These are phyloP conservation scores for Perca fluviatilis DNA, from an alignment of 2,113 vertebrate species.

Conservation along the genomic window DNA sequence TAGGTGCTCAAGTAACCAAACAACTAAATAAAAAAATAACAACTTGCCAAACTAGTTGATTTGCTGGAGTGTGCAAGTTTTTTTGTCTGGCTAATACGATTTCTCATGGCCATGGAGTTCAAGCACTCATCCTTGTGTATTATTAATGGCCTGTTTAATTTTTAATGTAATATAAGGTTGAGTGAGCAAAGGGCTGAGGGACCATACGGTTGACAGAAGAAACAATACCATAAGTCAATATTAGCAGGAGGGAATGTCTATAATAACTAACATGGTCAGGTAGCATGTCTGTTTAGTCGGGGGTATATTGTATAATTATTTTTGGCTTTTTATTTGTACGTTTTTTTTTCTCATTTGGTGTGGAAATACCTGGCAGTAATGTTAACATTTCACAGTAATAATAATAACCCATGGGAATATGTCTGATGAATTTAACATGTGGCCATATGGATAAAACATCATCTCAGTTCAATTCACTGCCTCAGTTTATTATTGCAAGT, in stretches of 20 bases:
- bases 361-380: slow-evolving; percentile 30
- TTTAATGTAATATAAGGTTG: slow-evolving; percentile 56
- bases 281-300: not conserved
- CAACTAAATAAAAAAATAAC: not conserved
- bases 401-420: slow-evolving; percentile 41
- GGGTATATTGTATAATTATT: not conserved
- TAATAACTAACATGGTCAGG: slow-evolving; percentile 10
- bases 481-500: slow-evolving; percentile 55
- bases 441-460: slow-evolving; percentile 57
- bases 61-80: not conserved
- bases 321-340: not conserved
- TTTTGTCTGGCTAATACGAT: not conserved
- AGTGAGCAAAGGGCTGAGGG: slow-evolving; percentile 38
- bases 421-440: slow-evolving; percentile 54
- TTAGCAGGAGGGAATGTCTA: slow-evolving; percentile 8
- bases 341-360: slow-evolving; percentile 9
- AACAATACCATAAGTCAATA: slow-evolving; percentile 30
- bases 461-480: slow-evolving; percentile 38
- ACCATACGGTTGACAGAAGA: not conserved
- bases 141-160: slow-evolving; percentile 65
- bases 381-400: slow-evolving; percentile 34
- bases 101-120: slow-evolving; percentile 25
- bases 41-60: not conserved
- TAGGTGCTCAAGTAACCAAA: not conserved
- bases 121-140: slow-evolving; percentile 43